Evolutionary conservation across 2,113 vertebrate genomes (phyloP).

Genomic region (Sebastes schlegelii): DNA sequence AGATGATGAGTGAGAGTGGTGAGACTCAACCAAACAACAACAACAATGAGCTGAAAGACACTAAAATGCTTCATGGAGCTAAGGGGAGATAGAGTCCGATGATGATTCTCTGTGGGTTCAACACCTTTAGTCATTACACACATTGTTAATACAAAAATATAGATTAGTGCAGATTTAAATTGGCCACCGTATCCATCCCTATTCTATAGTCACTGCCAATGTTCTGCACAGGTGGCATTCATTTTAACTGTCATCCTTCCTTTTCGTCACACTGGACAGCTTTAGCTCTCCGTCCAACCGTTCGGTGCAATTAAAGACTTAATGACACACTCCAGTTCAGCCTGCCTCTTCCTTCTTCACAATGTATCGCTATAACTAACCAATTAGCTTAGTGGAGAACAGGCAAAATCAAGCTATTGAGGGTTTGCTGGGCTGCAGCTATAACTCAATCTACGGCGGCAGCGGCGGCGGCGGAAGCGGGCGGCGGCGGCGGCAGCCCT

Average conservation of each 20-base stretch:
- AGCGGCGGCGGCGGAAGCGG: neutral
- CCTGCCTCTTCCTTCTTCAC: neutral
- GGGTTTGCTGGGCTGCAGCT: neutral
- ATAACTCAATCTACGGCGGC: slow-evolving; percentile 1
- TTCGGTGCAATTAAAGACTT: slow-evolving; percentile 30
- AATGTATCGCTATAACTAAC: neutral
- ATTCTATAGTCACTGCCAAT: slow-evolving; percentile 1
- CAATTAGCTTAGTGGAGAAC: slow-evolving; percentile 30
- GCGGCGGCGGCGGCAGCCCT: slow-evolving; percentile 9
- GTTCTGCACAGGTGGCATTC: slow-evolving; percentile 30
- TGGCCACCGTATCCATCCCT: neutral
- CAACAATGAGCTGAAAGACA: neutral
- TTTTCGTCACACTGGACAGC: neutral
- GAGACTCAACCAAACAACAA: neutral
- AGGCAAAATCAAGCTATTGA: neutral
- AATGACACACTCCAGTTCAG: slow-evolving; percentile 26
- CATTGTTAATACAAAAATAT: neutral
- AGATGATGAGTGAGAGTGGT: neutral
- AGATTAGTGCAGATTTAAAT: slow-evolving; percentile 11
- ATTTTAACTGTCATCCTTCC: slow-evolving; percentile 14
- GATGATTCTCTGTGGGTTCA: neutral
- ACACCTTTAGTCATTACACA: neutral
- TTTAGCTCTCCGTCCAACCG: slow-evolving; percentile 14
- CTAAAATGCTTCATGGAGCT: neutral
- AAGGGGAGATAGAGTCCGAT: neutral